Evolutionary conservation across 2,888 invertebrate genomes (phyloP), one percentile per base, ranked within the genome.

Genomic region (Scelioninae gen. 2): DNA sequence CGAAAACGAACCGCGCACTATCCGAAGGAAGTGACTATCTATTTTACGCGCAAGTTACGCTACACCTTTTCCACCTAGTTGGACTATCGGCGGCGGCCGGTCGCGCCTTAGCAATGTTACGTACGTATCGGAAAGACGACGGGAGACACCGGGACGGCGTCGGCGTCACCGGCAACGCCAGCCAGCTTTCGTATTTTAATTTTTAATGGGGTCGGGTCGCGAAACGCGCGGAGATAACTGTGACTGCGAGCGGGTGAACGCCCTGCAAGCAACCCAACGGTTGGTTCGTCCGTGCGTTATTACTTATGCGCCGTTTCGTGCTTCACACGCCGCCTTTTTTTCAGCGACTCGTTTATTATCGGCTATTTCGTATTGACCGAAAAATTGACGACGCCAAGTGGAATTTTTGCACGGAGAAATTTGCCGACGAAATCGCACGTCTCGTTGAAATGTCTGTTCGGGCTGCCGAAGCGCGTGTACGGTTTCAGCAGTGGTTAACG

Each of bases 21-120:
- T 81, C 82, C 78, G 64, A 78, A 82, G 81, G 81, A 82, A 82
- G 79, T 79, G 71, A 64, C 74, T 80, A 79, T 80, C 79, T 80
- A 76, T 72, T 70, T 76, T 74, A 73, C 70, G 53, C 50, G 63
- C 43, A 58, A 46, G 31, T 41, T 65, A 76, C 63, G 61, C 60
- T 58, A 55, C 67, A 65, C 64, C 76, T 77, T 73, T 70, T 70
- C 75, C 73, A 73, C 75, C 79, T 79, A 78, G 77, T 79, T 78
- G 79, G 78, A 74, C 78, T 81, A 81, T 81, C 80, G 70, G 45
- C 41, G 50, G 19, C 48, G 37, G 50, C 37, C 50, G 61, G 61
- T 75, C 46, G 61, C 61, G 76, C 74, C 67, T 77, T 78, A 73
- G 65, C 53, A 76, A 72, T 73, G 73, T 74, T 63, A 57, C 45